Base-by-base conservation (phyloP, 2,888 invertebrate genomes). In the Hofmannophila pseudospretella region DNA sequence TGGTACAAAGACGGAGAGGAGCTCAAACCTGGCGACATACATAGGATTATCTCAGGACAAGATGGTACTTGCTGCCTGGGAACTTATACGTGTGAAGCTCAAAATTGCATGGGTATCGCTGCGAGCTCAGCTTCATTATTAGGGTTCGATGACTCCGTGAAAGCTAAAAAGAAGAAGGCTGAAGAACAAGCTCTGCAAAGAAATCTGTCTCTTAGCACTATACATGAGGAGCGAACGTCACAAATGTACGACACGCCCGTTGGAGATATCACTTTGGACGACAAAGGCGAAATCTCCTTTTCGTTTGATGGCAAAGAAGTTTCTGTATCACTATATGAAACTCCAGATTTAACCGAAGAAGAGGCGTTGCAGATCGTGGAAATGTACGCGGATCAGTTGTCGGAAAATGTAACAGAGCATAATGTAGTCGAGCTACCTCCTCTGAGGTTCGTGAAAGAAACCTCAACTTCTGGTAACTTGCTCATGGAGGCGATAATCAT, bases 1-100 rank as follows among this genome's bases (percentile, higher is more conserved):
- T 96, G 96, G 96, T 96, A 94, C 67, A 96, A 96, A 76, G 96
- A 96, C 67, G 96, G 96, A 0, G 91, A 93, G 36, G 96, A 96
- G 65, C 71, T 96, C 0, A 96, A 96, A 64, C 94, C 96, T 0
- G 96, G 96, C 0, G 96, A 96, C 64, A 96, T 96, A 55, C 96
- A 96, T 61, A 89, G 94, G 62, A 96, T 96, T 32, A 96, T 95
- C 54, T 95, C 96, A 0, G 96, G 96, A 0, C 94, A 95, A 78
- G 95, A 96, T 67, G 96, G 96, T 4, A 95, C 94, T 1, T 96
- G 96, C 58, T 96, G 96, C 51, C 82, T 96, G 34, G 96, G 96
- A 1, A 96, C 95, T 0, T 96, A 96, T 56, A 96, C 96, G 0
- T 96, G 96, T 69, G 95, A 96, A 75, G 96, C 96, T 0, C 90